Conservation (phyloP, 2,888 invertebrate species). For the Oscheius sp. region DNA sequence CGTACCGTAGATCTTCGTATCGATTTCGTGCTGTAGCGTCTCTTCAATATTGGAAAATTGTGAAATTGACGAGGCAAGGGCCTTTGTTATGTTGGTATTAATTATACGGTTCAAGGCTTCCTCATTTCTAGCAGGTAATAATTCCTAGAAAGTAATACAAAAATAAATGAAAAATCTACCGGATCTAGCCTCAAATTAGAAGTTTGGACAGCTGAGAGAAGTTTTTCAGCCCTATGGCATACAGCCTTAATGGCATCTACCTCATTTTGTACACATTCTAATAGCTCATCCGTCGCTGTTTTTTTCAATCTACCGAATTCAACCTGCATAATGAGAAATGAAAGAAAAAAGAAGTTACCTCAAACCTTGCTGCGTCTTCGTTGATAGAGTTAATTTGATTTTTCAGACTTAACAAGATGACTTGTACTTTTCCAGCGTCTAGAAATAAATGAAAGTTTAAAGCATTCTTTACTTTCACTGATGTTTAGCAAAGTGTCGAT, state of each 20-base stretch:
- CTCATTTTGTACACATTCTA: slow-evolving; percentile 50
- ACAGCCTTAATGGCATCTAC: slow-evolving; percentile 57
- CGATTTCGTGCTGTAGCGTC: slow-evolving; percentile 47
- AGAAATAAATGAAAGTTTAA: not conserved
- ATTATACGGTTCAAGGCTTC: slow-evolving; percentile 47
- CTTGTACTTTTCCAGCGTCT: slow-evolving; percentile 50
- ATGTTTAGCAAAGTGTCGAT: slow-evolving; percentile 59
- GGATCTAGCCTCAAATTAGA: slow-evolving; percentile 48
- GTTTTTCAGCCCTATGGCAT: slow-evolving; percentile 54
- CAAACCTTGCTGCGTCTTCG: slow-evolving; percentile 45
- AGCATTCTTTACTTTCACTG: slow-evolving; percentile 37
- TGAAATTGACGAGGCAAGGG: slow-evolving; percentile 44
- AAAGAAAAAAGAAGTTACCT: no score
- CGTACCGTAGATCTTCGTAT: slow-evolving; percentile 43
- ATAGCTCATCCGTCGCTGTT: slow-evolving; percentile 53
- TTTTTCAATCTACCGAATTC: slow-evolving; percentile 55
- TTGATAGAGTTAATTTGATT: slow-evolving; percentile 43
- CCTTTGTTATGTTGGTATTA: slow-evolving; percentile 47
- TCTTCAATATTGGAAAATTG: slow-evolving; percentile 48
- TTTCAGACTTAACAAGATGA: slow-evolving; percentile 34
- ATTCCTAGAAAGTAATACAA: slow-evolving; percentile 36
- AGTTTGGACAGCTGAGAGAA: slow-evolving; percentile 51
- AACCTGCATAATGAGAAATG: slow-evolving; percentile 33
- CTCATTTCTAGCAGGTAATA: slow-evolving; percentile 40
- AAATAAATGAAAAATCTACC: slow-evolving; percentile 28